phyloP scores from a whole-genome alignment of 2,888 invertebrate genomes.

The Nipponacmea schrenckii region DNA sequence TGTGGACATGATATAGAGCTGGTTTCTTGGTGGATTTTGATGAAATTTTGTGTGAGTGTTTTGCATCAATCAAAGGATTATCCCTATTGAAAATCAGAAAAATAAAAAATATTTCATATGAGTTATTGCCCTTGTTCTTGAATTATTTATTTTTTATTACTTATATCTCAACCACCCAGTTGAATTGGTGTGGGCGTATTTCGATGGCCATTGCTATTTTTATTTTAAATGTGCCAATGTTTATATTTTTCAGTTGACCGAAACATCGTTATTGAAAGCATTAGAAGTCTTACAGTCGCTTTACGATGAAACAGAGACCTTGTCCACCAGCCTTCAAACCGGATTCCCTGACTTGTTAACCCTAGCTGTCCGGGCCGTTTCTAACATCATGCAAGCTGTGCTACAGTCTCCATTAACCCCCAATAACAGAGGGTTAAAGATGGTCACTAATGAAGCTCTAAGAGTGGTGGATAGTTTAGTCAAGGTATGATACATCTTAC shows the following conservation, averaged over 20 bases:
- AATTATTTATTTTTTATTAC: no score
- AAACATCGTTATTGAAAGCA: constrained; percentile 33
- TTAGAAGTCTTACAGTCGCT: constrained; percentile 37
- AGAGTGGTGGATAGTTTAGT: constrained; percentile 37
- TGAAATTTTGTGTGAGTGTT: no score
- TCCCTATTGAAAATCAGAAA: no score
- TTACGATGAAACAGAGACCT: constrained; percentile 23
- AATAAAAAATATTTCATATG: no score
- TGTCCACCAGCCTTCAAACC: constrained; percentile 31
- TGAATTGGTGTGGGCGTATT: no score
- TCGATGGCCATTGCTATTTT: no score
- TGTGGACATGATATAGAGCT: no score
- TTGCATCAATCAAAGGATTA: no score
- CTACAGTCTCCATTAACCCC: constrained; percentile 15
- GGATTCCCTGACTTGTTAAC: constrained; percentile 38
- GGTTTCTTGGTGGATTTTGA: no score
- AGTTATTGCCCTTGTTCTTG: no score
- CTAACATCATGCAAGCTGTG: constrained; percentile 49
- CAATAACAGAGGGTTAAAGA: constrained; percentile 14
- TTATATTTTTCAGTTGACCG: constrained; percentile 38
- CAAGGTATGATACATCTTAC: constrained; percentile 29
- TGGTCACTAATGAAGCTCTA: constrained; percentile 32
- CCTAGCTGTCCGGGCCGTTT: constrained; percentile 40
- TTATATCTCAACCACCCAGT: no score
- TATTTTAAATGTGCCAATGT: no score